A percentile compares a stretch with the other conserved stretches of the same genome.
These are phyloP conservation scores for Mesocricetus auratus DNA, from an alignment of 2,113 vertebrate genomes.

Conservation along the genomic window DNA sequence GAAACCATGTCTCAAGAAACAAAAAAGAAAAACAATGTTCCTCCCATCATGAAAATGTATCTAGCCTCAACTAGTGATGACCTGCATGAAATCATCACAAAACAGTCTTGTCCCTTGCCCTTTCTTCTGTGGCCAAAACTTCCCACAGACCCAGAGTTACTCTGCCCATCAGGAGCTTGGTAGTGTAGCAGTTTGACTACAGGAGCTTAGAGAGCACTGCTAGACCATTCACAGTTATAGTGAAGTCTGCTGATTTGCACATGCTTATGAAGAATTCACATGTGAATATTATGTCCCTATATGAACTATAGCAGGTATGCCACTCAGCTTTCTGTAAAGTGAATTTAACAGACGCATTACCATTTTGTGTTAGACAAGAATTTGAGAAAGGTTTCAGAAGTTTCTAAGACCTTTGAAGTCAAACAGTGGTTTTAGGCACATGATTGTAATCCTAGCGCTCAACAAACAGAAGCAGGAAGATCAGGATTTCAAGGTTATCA, in stretches of 20 bases:
- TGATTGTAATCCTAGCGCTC: background rate
- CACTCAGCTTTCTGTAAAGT: background rate
- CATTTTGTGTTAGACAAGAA: background rate
- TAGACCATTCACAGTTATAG: background rate
- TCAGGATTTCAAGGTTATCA: background rate
- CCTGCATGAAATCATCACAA: background rate
- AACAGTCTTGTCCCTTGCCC: background rate
- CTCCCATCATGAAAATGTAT: background rate
- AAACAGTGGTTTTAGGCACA: background rate
- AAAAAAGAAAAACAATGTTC: background rate
- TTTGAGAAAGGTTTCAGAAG: background rate
- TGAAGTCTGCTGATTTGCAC: background rate
- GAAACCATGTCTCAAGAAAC: background rate
- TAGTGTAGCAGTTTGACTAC: background rate
- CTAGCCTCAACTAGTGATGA: background rate
- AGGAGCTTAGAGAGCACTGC: background rate
- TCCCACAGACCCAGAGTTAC: background rate
- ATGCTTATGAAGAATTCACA: background rate
- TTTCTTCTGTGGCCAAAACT: background rate
- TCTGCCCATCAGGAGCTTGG: background rate
- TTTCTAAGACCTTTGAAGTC: constrained; percentile 1
- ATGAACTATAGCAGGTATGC: background rate
- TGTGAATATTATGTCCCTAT: background rate
- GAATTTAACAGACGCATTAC: background rate
- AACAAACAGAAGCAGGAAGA: background rate